Percentiles rank a stretch among this genome's conserved stretches.
Conservation (phyloP, 2,113 vertebrate genomes). For the Okapia johnstoni region DNA sequence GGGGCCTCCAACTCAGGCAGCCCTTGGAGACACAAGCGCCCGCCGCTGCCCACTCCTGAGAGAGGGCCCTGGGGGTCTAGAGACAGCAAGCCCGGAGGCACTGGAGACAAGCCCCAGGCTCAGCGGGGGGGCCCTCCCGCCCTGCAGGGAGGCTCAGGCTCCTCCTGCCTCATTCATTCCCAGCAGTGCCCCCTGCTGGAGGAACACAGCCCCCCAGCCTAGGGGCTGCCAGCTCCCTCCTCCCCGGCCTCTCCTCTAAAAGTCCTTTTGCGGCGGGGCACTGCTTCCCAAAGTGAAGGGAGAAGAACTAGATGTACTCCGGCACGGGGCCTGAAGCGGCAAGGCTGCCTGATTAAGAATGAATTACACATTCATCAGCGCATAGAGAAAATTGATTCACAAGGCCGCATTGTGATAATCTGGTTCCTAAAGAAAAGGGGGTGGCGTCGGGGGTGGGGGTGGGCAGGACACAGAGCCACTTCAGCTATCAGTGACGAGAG, state of each 20-base stretch:
- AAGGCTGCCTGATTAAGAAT: conserved; percentile 76
- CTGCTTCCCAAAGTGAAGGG: neutral
- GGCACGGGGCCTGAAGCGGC: neutral
- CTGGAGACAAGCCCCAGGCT: neutral
- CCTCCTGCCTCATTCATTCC: rapidly evolving
- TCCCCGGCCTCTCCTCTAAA: conserved; percentile 14
- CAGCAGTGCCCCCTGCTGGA: neutral
- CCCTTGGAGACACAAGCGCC: neutral
- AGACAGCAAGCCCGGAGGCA: neutral
- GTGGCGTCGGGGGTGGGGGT: conserved; percentile 54
- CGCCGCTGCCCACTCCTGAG: neutral
- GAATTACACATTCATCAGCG: conserved; percentile 79
- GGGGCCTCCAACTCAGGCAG: neutral
- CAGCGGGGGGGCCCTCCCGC: neutral
- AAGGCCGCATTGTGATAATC: conserved; percentile 78
- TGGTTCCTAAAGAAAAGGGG: conserved; percentile 71
- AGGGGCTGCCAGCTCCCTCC: neutral
- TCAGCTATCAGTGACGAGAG: conserved; percentile 54
- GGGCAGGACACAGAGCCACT: conserved; percentile 62
- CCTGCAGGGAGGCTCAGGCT: neutral
- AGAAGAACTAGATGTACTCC: conserved; percentile 38
- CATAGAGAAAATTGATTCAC: conserved; percentile 78
- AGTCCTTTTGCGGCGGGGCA: conserved; percentile 25
- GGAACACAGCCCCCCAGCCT: neutral
- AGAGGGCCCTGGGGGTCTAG: neutral